A percentile compares a stretch with the other conserved stretches of the same genome.
Conservation (phyloP, 1,140 invertebrate species). For the Aphelenchoides fujianensis region DNA sequence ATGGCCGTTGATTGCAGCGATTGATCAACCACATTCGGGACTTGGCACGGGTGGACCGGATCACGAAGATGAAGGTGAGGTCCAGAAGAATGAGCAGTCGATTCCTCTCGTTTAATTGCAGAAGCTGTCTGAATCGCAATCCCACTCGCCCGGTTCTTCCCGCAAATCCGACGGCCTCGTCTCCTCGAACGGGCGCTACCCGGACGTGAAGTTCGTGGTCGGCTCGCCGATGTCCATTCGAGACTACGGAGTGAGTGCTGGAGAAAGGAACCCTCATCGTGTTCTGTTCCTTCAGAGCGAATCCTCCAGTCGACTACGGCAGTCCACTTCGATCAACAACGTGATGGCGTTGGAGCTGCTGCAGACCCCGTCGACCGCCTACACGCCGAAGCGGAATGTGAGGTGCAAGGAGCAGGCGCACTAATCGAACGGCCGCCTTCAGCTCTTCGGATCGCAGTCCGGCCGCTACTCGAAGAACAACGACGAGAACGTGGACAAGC, state of each 20-base stretch:
- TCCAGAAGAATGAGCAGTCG: not conserved
- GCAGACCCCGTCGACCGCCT: conserved; percentile 34
- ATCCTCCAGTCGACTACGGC: conserved; percentile 26
- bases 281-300: conserved; percentile 27
- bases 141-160: conserved; percentile 4
- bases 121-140: conserved; percentile 15
- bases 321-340: conserved; percentile 34
- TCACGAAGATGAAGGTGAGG: conserved; percentile 4
- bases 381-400: conserved; percentile 53
- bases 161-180: not conserved
- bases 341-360: conserved; percentile 34
- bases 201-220: conserved; percentile 38
- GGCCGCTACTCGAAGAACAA: conserved; percentile 35
- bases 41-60: conserved; percentile 8
- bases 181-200: conserved; percentile 7
- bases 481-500: conserved; percentile 28
- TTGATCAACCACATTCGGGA: conserved; percentile 31
- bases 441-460: conserved; percentile 44
- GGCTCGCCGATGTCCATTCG: conserved; percentile 28
- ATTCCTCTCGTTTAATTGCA: not conserved
- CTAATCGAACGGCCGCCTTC: conserved; percentile 17
- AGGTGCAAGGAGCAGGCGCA: conserved; percentile 21
- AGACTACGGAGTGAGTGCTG: not conserved
- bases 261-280: too few species aligned
- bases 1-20: conserved; percentile 24